Evolutionary conservation across 1,140 invertebrate species (phyloP).

Genomic region (Drosophila nigrodunni): DNA sequence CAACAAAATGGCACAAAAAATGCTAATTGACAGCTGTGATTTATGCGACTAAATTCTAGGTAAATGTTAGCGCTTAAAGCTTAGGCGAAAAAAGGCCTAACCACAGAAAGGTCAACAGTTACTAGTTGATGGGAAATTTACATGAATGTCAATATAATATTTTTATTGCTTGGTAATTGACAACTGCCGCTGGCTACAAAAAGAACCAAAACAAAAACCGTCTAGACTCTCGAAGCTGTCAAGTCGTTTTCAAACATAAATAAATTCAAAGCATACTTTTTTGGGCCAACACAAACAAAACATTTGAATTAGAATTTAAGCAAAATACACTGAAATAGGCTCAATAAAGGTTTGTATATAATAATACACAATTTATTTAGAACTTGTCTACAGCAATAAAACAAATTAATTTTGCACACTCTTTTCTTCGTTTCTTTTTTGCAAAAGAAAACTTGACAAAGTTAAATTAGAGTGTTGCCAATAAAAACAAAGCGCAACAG

Average conservation of each 20-base stretch:
- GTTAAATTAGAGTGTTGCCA: constrained; percentile 51
- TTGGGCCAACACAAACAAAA: not conserved
- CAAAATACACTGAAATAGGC: too few species aligned
- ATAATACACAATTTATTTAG: constrained; percentile 6
- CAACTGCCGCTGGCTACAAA: not conserved
- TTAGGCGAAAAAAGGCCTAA: not conserved
- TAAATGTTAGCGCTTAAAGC: not conserved
- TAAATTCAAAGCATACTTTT: not conserved
- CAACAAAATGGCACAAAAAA: constrained; percentile 31
- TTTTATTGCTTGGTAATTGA: constrained; percentile 1
- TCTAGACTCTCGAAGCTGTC: constrained; percentile 23
- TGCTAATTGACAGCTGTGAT: constrained; percentile 71
- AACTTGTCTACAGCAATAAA: not conserved
- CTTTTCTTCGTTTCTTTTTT: not conserved
- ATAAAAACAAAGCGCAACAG: constrained; percentile 68
- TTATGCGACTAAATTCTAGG: constrained; percentile 40
- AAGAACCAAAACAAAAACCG: constrained; percentile 1
- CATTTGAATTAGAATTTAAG: not conserved
- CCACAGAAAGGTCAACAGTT: constrained; percentile 10
- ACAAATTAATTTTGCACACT: not conserved
- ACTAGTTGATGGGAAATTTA: constrained; percentile 45
- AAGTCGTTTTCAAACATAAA: not conserved
- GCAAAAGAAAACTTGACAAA: constrained; percentile 31
- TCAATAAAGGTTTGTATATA: not conserved
- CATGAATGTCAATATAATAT: constrained; percentile 44